phyloP scores from a whole-genome alignment of 2,113 vertebrate genomes.

The Semnornis frantzii region DNA sequence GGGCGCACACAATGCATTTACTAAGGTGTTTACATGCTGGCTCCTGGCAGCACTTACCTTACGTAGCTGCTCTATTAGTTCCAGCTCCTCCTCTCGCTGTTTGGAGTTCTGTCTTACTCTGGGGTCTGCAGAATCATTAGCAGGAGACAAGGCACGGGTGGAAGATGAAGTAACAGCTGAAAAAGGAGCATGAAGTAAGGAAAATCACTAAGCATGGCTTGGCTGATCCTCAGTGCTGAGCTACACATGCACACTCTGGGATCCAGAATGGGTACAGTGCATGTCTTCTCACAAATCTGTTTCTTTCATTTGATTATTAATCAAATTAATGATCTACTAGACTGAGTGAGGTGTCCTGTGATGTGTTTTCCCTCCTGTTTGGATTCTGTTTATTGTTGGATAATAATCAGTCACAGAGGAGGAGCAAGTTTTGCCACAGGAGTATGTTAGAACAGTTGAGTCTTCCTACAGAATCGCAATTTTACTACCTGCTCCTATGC shows the following conservation, averaged over 20 bases:
- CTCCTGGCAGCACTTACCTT: conserved; percentile 78
- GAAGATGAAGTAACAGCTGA: conserved; percentile 65
- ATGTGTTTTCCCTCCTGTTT: not conserved
- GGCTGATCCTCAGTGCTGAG: not conserved
- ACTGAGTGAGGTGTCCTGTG: not conserved
- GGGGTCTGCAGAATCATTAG: conserved; percentile 59
- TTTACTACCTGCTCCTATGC: not conserved
- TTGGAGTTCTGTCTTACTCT: conserved; percentile 65
- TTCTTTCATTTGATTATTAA: not conserved
- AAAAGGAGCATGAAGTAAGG: not conserved
- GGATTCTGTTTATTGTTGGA: not conserved
- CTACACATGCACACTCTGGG: too few species aligned
- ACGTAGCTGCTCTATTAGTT: conserved; percentile 88
- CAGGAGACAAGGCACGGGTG: conserved; percentile 47
- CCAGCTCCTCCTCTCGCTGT: conserved; percentile 78
- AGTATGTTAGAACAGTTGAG: not conserved
- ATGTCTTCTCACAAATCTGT: not conserved
- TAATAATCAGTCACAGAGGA: not conserved
- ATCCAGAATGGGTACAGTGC: not conserved
- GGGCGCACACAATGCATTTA: not conserved
- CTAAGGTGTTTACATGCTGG: rapidly evolving
- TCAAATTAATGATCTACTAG: not conserved
- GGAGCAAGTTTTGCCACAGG: not conserved
- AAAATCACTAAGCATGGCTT: not conserved
- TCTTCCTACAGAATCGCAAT: not conserved